Percentiles rank a stretch among this genome's conserved stretches.
Conservation (phyloP, 1,140 invertebrate genomes). For the Coelopa frigida region DNA sequence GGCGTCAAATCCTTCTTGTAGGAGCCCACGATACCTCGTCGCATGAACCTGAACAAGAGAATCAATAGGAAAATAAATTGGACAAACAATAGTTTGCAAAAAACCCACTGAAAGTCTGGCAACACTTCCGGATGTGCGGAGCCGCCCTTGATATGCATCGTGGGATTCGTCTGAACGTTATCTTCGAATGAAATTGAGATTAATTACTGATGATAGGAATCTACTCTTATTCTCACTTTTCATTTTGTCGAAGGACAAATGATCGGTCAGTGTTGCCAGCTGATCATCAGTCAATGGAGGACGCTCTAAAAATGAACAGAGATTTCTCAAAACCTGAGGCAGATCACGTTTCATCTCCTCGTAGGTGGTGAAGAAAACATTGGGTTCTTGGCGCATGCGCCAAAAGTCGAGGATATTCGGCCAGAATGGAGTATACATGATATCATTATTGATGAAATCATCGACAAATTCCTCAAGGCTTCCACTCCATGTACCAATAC, state of each 20-base stretch:
- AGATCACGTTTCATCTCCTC: slow-evolving; percentile 61
- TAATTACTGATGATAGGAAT: no score
- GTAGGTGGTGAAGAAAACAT: slow-evolving; percentile 53
- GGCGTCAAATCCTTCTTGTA: slow-evolving; percentile 70
- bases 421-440: slow-evolving; percentile 51
- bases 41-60: slow-evolving; percentile 53
- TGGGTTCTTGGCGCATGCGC: slow-evolving; percentile 46
- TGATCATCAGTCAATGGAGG: slow-evolving; percentile 46
- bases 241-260: slow-evolving; percentile 55
- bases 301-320: slow-evolving; percentile 52
- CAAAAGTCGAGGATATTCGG: slow-evolving; percentile 50
- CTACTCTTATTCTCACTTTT: no score
- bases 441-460: slow-evolving; percentile 51
- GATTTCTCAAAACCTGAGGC: slow-evolving; percentile 47
- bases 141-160: neutral
- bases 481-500: slow-evolving; percentile 51
- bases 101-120: neutral
- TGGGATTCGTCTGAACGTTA: neutral
- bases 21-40: slow-evolving; percentile 70
- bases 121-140: neutral
- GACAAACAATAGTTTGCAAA: neutral
- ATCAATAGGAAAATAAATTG: neutral
- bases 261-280: slow-evolving; percentile 46
- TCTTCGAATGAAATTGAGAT: no score
- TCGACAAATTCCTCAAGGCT: slow-evolving; percentile 54